phyloP scores from a whole-genome alignment of 2,888 invertebrate species.

The Perizoma affinitatum region DNA sequence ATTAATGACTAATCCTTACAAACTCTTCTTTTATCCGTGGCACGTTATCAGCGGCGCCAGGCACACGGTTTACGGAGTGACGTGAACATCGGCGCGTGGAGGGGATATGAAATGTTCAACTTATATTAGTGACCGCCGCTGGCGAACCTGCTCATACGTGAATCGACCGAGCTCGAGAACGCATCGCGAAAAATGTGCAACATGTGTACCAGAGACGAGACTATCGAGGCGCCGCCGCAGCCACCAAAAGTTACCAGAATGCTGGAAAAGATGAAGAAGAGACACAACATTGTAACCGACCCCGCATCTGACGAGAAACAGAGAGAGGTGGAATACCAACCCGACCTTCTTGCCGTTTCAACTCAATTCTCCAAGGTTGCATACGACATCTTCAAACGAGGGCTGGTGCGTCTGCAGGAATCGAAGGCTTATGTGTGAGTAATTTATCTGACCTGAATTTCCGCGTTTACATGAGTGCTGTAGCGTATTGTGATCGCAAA shows the following conservation, averaged over 20 bases:
- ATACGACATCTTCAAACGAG: conserved; percentile 66
- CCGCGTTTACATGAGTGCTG: too few species aligned
- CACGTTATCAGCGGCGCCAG: conserved; percentile 39
- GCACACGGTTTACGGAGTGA: conserved; percentile 32
- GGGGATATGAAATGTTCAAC: conserved; percentile 61
- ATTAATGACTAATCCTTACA: background rate
- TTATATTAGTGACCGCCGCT: conserved; percentile 68
- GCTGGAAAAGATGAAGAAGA: conserved; percentile 72
- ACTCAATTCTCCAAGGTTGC: conserved; percentile 74
- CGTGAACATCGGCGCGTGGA: conserved; percentile 50
- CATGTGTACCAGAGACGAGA: conserved; percentile 70
- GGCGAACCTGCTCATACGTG: conserved; percentile 47
- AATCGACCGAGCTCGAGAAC: conserved; percentile 36
- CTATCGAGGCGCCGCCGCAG: conserved; percentile 46
- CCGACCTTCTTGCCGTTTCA: conserved; percentile 76
- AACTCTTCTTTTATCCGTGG: conserved; percentile 9
- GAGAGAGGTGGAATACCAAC: conserved; percentile 72
- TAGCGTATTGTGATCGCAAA: too few species aligned
- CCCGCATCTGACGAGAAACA: conserved; percentile 63
- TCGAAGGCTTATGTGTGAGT: conserved; percentile 82
- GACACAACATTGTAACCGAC: conserved; percentile 73
- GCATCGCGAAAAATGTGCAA: conserved; percentile 65
- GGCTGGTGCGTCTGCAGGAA: conserved; percentile 64
- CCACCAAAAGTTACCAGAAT: conserved; percentile 47
- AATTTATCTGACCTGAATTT: too few species aligned